A percentile compares a stretch with the other conserved stretches of the same genome.
These are phyloP conservation scores for Dendrolimus punctatus DNA, from an alignment of 1,140 invertebrate genomes.

Conservation along the genomic window DNA sequence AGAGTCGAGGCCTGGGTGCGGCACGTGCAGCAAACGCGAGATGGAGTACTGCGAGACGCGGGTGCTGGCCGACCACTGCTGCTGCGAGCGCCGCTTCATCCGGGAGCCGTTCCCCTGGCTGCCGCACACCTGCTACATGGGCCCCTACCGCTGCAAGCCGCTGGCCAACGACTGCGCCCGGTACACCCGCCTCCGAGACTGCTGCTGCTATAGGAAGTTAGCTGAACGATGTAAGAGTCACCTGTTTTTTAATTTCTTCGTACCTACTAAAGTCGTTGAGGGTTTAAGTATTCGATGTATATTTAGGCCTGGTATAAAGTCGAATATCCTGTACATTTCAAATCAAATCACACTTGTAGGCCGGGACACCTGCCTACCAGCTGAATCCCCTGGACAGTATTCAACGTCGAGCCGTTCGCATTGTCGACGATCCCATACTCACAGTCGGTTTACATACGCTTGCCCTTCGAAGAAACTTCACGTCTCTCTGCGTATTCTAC, in stretches of 20 bases:
- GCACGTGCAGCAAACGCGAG: constrained; percentile 74
- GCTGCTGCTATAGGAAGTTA: constrained; percentile 77
- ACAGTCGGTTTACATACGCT: too few relatives aligned
- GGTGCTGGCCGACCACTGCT: constrained; percentile 81
- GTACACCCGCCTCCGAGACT: constrained; percentile 76
- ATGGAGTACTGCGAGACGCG: constrained; percentile 76
- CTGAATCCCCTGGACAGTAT: too few relatives aligned
- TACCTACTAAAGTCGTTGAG: too few relatives aligned
- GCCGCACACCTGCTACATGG: constrained; percentile 78
- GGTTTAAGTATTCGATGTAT: too few relatives aligned
- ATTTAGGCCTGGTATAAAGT: too few relatives aligned
- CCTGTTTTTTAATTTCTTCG: neutral
- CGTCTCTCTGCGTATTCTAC: too few relatives aligned
- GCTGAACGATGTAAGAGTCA: constrained; percentile 51
- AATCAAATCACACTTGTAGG: too few relatives aligned
- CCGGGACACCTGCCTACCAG: too few relatives aligned
- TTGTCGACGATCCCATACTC: too few relatives aligned
- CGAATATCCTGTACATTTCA: too few relatives aligned
- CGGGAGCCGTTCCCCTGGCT: constrained; percentile 78
- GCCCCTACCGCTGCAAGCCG: constrained; percentile 73
- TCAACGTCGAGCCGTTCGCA: too few relatives aligned
- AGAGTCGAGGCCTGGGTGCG: constrained; percentile 74
- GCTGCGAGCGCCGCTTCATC: constrained; percentile 76
- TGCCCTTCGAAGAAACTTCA: too few relatives aligned
- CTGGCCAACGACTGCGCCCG: constrained; percentile 75